Conservation (phyloP, 2,113 vertebrate species). For the Cichladusa arquata region DNA sequence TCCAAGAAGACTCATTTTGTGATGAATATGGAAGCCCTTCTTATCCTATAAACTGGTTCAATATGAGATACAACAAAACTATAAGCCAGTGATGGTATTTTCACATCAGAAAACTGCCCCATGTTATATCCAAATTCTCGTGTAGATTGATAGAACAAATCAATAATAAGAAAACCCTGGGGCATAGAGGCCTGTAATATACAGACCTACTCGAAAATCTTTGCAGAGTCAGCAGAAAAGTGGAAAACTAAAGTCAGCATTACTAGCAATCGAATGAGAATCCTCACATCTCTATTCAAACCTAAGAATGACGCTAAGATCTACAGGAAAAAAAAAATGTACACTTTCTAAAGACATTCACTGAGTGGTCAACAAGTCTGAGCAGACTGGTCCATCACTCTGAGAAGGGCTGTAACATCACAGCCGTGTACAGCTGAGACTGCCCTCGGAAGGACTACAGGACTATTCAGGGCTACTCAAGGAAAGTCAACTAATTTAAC, state of each 20-base stretch:
- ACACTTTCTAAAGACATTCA: neutral
- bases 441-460: neutral
- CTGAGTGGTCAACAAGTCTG: neutral
- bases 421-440: neutral
- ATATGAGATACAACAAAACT: neutral
- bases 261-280: neutral
- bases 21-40: neutral
- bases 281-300: neutral
- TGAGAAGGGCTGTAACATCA: neutral
- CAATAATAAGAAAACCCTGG: neutral
- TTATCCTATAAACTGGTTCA: neutral
- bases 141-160: neutral
- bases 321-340: neutral
- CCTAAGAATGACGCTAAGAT: neutral
- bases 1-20: neutral
- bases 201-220: neutral
- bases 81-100: neutral
- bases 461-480: slow-evolving; percentile 1
- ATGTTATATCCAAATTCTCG: neutral
- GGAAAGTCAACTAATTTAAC: neutral
- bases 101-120: neutral
- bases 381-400: neutral
- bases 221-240: neutral
- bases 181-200: neutral
- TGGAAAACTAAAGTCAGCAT: neutral